Base-by-base conservation (phyloP, 2,113 vertebrate species). In the Entelurus aequoreus region DNA sequence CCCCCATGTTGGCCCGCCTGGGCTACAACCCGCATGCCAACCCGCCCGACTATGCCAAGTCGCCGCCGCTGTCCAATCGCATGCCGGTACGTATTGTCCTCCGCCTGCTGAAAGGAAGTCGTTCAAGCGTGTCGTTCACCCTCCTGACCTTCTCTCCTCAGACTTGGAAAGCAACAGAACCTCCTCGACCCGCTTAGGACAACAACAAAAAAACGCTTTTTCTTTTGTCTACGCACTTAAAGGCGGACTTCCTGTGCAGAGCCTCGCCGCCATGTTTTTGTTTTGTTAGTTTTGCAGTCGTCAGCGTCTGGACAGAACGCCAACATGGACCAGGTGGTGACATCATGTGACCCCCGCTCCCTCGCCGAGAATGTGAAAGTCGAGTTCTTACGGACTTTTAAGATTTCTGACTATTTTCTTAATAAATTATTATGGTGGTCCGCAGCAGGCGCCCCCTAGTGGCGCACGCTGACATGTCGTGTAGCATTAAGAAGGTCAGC, bases 1-100 rank as follows among this genome's bases (percentile, higher is more conserved):
- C 96, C 0, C 96, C 96, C 1, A 98, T 99, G 96, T 88, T 99
- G 0, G 90, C 91, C 48, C 89, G 93, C n/a, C 91, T 99, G 0
- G 96, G 96, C 79, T 99, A 98, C 1, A 88, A 98, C 87, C 96
- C 96, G 16, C 86, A 91, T 0, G 94, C 93, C 69, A 98, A 97
- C 80, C 95, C 96, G 0, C 96, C 96, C 21, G 93, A 94, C 88
- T 99, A 99, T 1, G 90, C 89, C 19, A 87, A 83, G 59, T 81
- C 91, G 13, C 16, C 12, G 14, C 47, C 80, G 14, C 58, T 40
- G 0, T 37, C 65, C 60, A 84, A 80, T 70, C 38, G 69, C 55
- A 76, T 77, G 16, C 80, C 70, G 60, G 80, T 85, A 63, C 79
- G 16, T 42, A 12, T 6, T 8, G 28, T 54, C 5, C 1, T 21